Conservation (phyloP, 2,888 invertebrate genomes). For the Laothoe populi region DNA sequence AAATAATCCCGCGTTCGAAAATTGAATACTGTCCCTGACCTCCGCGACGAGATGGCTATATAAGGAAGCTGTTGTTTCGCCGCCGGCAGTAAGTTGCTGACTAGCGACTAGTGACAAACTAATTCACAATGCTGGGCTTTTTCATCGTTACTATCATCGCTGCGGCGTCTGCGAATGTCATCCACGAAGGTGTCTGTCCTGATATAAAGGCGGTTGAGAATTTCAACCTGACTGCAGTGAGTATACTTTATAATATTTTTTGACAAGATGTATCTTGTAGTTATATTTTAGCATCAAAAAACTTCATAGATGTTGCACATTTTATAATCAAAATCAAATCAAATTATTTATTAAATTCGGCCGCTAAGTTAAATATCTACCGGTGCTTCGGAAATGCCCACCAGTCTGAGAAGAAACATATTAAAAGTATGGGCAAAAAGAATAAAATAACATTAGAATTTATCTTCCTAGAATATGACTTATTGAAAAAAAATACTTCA, state of each 20-base stretch:
- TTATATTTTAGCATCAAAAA: too few species aligned
- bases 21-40: constrained; percentile 65
- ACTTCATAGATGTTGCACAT: too few species aligned
- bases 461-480: too few species aligned
- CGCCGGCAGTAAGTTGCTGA: constrained; percentile 51
- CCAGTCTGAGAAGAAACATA: too few species aligned
- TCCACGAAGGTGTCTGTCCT: constrained; percentile 64
- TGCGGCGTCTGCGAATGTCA: constrained; percentile 55
- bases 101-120: constrained; percentile 41
- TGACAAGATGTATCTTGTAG: neutral
- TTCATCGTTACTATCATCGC: constrained; percentile 58
- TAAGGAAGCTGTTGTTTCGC: constrained; percentile 48
- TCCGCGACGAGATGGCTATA: constrained; percentile 56
- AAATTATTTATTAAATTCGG: too few species aligned
- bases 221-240: constrained; percentile 65
- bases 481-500: too few species aligned
- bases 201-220: constrained; percentile 63
- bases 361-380: too few species aligned
- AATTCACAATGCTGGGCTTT: constrained; percentile 56
- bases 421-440: too few species aligned
- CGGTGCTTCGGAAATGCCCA: too few species aligned
- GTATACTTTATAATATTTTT: constrained; percentile 35
- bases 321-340: too few species aligned
- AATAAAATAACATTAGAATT: too few species aligned
- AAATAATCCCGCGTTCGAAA: constrained; percentile 58